Evolutionary conservation across 2,113 vertebrate genomes (phyloP).

Genomic region (Prionailurus bengalensis): DNA sequence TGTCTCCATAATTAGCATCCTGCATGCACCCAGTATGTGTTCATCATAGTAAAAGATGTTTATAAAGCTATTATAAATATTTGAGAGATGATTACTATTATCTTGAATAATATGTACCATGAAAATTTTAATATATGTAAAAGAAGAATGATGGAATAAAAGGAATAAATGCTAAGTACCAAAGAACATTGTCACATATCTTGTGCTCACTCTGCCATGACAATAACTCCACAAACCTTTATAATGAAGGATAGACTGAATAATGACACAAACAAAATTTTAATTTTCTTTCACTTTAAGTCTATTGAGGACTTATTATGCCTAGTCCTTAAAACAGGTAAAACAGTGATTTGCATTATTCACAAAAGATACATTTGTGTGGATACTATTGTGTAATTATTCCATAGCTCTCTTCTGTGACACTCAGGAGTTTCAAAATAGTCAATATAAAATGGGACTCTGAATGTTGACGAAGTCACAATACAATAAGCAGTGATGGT

Average conservation of each 20-base stretch:
- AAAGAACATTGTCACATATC: constrained; percentile 56
- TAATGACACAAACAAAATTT: constrained; percentile 77
- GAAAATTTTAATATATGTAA: constrained; percentile 61
- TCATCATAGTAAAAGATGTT: not conserved
- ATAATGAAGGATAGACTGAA: constrained; percentile 61
- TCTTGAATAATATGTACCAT: not conserved
- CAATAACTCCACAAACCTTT: constrained; percentile 70
- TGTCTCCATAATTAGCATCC: not conserved
- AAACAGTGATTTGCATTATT: constrained; percentile 72
- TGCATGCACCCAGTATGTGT: not conserved
- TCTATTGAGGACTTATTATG: constrained; percentile 45
- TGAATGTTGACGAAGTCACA: constrained; percentile 20
- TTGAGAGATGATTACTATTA: constrained; percentile 25
- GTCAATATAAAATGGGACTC: constrained; percentile 57
- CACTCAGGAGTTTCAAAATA: constrained; percentile 41
- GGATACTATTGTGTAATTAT: constrained; percentile 47
- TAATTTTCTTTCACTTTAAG: constrained; percentile 74
- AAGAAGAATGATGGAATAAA: constrained; percentile 64
- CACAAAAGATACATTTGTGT: constrained; percentile 64
- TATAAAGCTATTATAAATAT: constrained; percentile 49
- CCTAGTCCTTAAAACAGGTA: constrained; percentile 67
- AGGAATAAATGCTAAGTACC: constrained; percentile 5
- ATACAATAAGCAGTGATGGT: constrained; percentile 20
- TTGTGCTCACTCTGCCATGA: constrained; percentile 56
- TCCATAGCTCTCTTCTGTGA: constrained; percentile 52